Conservation (phyloP, 2,797 vertebrate species). For the Avahi laniger region DNA sequence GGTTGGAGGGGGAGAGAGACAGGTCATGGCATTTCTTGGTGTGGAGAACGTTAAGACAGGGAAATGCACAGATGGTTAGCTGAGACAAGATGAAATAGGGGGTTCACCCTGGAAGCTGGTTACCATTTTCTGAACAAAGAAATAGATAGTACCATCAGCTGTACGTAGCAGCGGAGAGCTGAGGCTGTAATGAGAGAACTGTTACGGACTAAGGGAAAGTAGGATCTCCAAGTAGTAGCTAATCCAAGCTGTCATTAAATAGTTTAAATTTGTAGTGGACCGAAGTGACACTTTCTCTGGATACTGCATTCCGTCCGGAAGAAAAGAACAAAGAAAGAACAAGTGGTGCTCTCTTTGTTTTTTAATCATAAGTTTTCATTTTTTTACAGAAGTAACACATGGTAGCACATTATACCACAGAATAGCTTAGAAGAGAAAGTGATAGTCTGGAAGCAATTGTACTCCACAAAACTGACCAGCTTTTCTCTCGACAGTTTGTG, state of each 20-base stretch:
- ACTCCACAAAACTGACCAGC: background rate
- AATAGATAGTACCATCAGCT: background rate
- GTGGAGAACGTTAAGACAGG: background rate
- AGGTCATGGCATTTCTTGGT: background rate
- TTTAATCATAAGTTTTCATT: background rate
- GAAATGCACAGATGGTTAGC: background rate
- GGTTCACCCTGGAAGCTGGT: background rate
- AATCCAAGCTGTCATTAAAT: background rate
- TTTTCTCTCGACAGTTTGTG: background rate
- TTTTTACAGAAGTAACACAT: background rate
- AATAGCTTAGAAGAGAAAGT: background rate
- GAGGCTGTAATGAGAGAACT: background rate
- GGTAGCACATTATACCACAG: background rate
- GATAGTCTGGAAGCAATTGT: background rate
- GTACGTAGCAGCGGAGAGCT: background rate
- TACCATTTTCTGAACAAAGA: constrained; percentile 42
- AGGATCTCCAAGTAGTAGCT: background rate
- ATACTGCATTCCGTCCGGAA: background rate
- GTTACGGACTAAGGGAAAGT: background rate
- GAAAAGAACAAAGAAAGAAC: background rate
- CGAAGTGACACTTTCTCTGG: background rate
- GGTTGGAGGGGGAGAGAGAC: background rate
- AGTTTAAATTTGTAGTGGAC: background rate
- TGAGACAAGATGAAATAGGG: background rate
- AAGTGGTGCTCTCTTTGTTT: background rate